Evolutionary conservation across 37 sponge, comb jelly and placozoan genomes (phyloP).

Genomic region (Eunapius fragilis): DNA sequence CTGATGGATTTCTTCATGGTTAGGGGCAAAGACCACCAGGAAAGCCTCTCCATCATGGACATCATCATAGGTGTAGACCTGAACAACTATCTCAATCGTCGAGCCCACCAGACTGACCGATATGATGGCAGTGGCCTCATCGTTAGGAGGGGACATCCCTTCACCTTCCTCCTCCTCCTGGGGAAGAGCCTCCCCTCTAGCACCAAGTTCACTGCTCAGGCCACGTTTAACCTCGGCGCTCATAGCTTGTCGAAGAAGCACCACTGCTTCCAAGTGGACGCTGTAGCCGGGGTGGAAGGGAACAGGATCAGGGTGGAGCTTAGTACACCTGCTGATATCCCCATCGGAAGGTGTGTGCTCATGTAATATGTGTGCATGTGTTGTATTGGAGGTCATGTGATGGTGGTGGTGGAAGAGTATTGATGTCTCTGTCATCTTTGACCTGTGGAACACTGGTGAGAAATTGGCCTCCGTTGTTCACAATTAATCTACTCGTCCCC

Average conservation of each 20-base stretch:
- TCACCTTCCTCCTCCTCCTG: slow-evolving; percentile 34
- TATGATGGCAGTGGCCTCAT: slow-evolving; percentile 41
- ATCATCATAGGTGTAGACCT: slow-evolving; percentile 2
- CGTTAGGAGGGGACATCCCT: slow-evolving; percentile 55
- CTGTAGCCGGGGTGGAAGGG: slow-evolving; percentile 5
- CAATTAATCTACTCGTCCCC: neutral
- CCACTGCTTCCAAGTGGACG: slow-evolving; percentile 18
- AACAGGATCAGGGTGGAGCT: slow-evolving; percentile 27
- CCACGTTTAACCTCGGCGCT: neutral
- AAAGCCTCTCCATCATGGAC: neutral
- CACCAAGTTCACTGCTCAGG: neutral
- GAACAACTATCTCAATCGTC: slow-evolving; percentile 6
- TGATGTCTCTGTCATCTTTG: slow-evolving; percentile 57
- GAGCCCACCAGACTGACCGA: slow-evolving; percentile 25
- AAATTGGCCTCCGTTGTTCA: neutral
- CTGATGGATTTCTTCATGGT: neutral
- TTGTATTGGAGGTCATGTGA: slow-evolving; percentile 6
- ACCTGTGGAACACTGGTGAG: slow-evolving; percentile 73
- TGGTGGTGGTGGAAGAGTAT: slow-evolving; percentile 23
- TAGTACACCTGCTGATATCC: slow-evolving; percentile 32
- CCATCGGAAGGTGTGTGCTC: slow-evolving; percentile 32
- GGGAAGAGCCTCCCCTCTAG: slow-evolving; percentile 27
- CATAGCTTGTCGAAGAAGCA: slow-evolving; percentile 3
- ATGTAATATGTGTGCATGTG: neutral
- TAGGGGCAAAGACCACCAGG: neutral